Evolutionary conservation across 2,797 vertebrate genomes (phyloP).

Genomic region (Microcaecilia unicolor): DNA sequence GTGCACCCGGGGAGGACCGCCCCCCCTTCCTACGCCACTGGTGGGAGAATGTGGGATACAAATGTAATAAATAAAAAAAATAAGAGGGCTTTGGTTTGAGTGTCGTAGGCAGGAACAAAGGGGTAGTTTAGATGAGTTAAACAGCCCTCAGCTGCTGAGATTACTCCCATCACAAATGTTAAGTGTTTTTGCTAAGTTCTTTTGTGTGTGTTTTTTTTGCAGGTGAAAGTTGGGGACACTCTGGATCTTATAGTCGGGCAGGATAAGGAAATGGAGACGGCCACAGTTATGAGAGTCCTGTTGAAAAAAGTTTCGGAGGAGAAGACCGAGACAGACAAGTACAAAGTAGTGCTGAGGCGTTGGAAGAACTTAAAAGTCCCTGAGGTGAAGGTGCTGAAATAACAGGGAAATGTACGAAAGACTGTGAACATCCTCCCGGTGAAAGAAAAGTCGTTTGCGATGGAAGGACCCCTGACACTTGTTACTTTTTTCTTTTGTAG

Average conservation of each 20-base stretch:
- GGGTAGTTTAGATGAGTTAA: too few relatives aligned
- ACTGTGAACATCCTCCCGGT: too few relatives aligned
- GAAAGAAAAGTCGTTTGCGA: too few relatives aligned
- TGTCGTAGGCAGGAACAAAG: too few relatives aligned
- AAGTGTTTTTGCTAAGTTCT: neutral
- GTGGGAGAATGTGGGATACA: too few relatives aligned
- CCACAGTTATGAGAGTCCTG: conserved; percentile 76
- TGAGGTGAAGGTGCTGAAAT: conserved; percentile 54
- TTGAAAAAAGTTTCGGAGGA: conserved; percentile 60
- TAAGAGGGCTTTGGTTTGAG: too few relatives aligned
- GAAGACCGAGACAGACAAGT: conserved; percentile 63
- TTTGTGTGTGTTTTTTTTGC: conserved; percentile 11
- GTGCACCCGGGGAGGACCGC: too few relatives aligned
- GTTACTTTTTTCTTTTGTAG: too few relatives aligned
- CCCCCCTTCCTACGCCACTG: too few relatives aligned
- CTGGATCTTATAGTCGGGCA: conserved; percentile 78
- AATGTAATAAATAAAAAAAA: too few relatives aligned
- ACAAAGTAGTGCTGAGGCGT: conserved; percentile 70
- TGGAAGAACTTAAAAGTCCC: conserved; percentile 79
- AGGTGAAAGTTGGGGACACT: conserved; percentile 87
- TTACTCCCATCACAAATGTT: too few relatives aligned
- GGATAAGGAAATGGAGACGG: conserved; percentile 63
- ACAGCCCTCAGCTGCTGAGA: neutral
- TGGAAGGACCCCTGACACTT: too few relatives aligned
- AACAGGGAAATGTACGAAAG: conserved; percentile 10